phyloP scores from a whole-genome alignment of 2,113 vertebrate species.

The Vireo altiloquus region DNA sequence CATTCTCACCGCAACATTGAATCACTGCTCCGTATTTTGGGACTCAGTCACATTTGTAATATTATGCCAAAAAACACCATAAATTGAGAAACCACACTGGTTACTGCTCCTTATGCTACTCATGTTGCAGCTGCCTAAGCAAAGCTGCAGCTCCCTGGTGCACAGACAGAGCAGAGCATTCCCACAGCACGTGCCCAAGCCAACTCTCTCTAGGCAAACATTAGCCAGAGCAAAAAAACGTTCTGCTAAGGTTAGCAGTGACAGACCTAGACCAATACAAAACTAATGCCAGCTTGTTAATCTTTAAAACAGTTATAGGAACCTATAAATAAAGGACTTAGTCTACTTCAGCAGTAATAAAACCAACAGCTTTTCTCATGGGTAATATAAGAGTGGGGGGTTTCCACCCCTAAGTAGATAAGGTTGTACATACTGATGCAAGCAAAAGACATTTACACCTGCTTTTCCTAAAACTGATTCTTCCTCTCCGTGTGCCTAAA shows the following conservation, averaged over 20 bases:
- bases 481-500: accelerated
- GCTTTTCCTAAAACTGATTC: neutral
- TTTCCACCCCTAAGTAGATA: accelerated
- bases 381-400: accelerated
- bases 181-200: neutral
- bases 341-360: neutral
- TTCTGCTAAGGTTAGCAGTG: neutral
- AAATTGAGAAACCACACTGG: neutral
- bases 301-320: neutral
- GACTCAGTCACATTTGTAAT: neutral
- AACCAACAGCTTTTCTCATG: neutral
- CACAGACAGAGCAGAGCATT: neutral
- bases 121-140: neutral
- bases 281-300: neutral
- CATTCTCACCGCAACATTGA: neutral
- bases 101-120: neutral
- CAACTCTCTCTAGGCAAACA: neutral
- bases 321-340: neutral
- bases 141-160: neutral
- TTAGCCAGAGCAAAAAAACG: neutral
- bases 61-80: neutral
- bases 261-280: neutral
- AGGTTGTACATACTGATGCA: neutral
- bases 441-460: neutral
- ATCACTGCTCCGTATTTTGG: neutral